Conservation (phyloP, 2,888 invertebrate genomes). For the Melanotus villosus region DNA sequence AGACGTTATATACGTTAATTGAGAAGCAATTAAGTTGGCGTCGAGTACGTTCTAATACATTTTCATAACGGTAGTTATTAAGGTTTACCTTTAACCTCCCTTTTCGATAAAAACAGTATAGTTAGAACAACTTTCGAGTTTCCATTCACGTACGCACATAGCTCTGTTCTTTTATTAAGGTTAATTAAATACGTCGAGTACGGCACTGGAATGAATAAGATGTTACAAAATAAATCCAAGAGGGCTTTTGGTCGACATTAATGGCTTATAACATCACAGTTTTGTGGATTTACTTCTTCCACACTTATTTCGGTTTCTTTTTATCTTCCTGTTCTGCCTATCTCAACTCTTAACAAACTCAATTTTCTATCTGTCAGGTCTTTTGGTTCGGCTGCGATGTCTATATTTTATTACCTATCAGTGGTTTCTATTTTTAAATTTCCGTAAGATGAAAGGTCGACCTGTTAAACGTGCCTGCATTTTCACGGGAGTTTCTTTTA, state of each 20-base stretch:
- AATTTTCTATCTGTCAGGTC: conserved; percentile 21
- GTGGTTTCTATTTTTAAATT: conserved; percentile 22
- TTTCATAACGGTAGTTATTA: too few relatives aligned
- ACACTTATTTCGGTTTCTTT: conserved; percentile 19
- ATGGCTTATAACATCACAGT: conserved; percentile 18
- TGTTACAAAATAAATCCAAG: background rate
- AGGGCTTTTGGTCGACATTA: conserved; percentile 9
- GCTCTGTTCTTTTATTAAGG: background rate
- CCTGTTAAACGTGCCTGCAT: background rate
- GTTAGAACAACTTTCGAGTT: too few relatives aligned
- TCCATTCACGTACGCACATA: too few relatives aligned
- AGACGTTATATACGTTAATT: too few relatives aligned
- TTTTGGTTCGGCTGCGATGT: conserved; percentile 14
- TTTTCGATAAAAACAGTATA: too few relatives aligned
- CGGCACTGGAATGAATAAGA: background rate
- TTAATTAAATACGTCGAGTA: conserved; percentile 2
- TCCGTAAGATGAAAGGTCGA: conserved; percentile 12
- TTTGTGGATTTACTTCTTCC: conserved; percentile 14
- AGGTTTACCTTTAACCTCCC: too few relatives aligned
- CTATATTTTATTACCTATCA: conserved; percentile 24
- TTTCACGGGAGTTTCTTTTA: conserved; percentile 4
- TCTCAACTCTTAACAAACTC: conserved; percentile 25
- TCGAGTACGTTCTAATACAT: too few relatives aligned
- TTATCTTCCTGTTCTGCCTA: conserved; percentile 16
- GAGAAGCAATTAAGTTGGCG: too few relatives aligned